Evolutionary conservation across 2,888 invertebrate genomes (phyloP), one percentile per base, ranked within the genome.

Genomic region (Euzetes globulus): DNA sequence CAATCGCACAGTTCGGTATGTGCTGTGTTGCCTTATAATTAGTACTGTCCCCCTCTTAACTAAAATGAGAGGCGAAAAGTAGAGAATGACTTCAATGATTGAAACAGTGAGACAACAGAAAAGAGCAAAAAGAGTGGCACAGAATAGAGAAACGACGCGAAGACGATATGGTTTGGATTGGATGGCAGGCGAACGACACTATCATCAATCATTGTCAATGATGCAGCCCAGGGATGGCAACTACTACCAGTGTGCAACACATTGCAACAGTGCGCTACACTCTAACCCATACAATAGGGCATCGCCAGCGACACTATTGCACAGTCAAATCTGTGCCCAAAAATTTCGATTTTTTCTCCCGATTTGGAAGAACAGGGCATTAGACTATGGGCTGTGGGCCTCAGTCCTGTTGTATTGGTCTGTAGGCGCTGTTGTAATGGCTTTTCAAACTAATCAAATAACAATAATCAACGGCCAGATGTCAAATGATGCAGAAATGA

Each of bases 141-240:
- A 19, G 37, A 13, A 63, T 27, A 63, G 65, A 65, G 27, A 27
- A 63, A 33, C n/a, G 65, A 65, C n/a, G 41, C 41, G 37, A 65
- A 65, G 65, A 65, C 29, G 58, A 65, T 65, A 41, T 65, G 63
- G n/a, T 22, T 17, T 65, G 41, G 37, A 65, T 65, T 41, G 65
- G 41, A 41, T 41, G 65, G 37, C 37, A 41, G 68, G 68, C 70
- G 70, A 70, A 47, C 70, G 70, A 70, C 70, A 70, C 22, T 11
- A 45, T 70, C 70, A 70, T 70, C 70, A 70, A 70, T 70, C 70
- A 70, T 70, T 70, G 70, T 70, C 70, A 70, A 47, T 70, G 70
- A 70, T 65, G 37, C 17, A 55, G 55, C 22, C 6, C 25, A 22
- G 22, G 25, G 22, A 22, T 13, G 19, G 55, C 22, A 22, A 17